phyloP scores from a whole-genome alignment of 2,888 invertebrate species.

The Lomographa bimaculata region DNA sequence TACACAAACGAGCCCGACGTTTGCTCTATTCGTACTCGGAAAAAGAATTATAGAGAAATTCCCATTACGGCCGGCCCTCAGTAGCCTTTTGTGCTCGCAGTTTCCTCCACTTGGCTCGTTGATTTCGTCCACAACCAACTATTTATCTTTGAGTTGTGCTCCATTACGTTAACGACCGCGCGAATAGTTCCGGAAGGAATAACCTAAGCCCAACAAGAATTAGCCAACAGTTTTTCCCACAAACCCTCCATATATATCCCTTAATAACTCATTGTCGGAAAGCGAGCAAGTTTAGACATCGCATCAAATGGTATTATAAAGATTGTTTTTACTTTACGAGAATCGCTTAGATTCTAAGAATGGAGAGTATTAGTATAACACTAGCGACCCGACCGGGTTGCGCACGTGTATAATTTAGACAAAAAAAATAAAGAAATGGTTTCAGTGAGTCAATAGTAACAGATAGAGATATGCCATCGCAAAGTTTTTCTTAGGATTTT shows the following conservation, averaged over 20 bases:
- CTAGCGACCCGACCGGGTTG: too few species aligned
- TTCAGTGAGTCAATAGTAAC: too few species aligned
- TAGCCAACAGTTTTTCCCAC: conserved; percentile 45
- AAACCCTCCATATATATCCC: conserved; percentile 23
- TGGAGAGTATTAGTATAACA: too few species aligned
- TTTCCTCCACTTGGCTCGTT: conserved; percentile 56
- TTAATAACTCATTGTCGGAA: conserved; percentile 29
- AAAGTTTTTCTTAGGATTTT: too few species aligned
- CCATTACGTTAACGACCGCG: conserved; percentile 71
- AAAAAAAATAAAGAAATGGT: too few species aligned
- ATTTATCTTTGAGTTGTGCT: conserved; percentile 65
- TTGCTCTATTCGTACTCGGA: conserved; percentile 7
- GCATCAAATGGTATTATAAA: conserved; percentile 11
- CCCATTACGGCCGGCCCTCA: conserved; percentile 44
- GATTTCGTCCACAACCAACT: conserved; percentile 58
- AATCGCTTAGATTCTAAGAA: conserved; percentile 17
- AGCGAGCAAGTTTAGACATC: conserved; percentile 19
- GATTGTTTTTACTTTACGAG: conserved; percentile 21
- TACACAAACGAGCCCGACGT: too few species aligned
- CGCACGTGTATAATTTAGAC: too few species aligned
- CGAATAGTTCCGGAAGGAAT: conserved; percentile 67
- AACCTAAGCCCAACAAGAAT: conserved; percentile 46
- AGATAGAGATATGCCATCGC: too few species aligned
- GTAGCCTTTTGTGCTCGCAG: conserved; percentile 40
- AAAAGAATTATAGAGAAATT: conserved; percentile 40